These are phyloP conservation scores for Metallyticus violacea DNA, from an alignment of 2,888 invertebrate species.

Conservation along the genomic window DNA sequence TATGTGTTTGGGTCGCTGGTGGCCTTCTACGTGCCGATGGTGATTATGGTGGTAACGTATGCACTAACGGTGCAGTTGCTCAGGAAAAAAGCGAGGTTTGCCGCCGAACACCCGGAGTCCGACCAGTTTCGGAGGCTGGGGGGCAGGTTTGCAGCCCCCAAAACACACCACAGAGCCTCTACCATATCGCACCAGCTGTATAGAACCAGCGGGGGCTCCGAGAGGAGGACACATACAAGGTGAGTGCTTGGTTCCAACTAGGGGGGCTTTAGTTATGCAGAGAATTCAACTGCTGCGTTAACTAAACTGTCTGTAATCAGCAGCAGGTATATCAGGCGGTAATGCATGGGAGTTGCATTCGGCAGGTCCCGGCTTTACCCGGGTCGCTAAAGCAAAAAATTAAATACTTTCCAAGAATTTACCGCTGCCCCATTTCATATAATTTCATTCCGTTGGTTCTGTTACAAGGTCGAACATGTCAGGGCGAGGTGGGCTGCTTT, in stretches of 20 bases:
- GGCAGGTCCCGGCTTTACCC: no score
- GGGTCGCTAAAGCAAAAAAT: no score
- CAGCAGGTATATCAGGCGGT: no score
- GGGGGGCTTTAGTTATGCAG: no score
- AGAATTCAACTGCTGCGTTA: no score
- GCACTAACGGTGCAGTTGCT: conserved; percentile 84
- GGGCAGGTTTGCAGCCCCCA: conserved; percentile 45
- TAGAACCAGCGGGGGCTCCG: conserved; percentile 32
- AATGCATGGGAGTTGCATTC: no score
- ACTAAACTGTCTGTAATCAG: no score
- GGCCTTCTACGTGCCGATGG: conserved; percentile 93
- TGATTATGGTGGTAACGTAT: conserved; percentile 92
- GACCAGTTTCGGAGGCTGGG: conserved; percentile 45
- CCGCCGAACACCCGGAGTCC: conserved; percentile 59
- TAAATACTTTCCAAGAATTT: no score
- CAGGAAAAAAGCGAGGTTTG: conserved; percentile 72
- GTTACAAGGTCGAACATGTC: no score
- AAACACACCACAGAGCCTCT: conserved; percentile 33
- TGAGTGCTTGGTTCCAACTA: background rate
- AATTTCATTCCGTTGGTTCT: no score
- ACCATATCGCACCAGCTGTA: conserved; percentile 32
- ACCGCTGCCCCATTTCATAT: no score
- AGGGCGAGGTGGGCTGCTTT: no score
- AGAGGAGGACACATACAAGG: conserved; percentile 28
- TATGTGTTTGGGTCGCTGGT: conserved; percentile 90